phyloP scores from a whole-genome alignment of 2,888 invertebrate genomes.

The Autographa gamma region DNA sequence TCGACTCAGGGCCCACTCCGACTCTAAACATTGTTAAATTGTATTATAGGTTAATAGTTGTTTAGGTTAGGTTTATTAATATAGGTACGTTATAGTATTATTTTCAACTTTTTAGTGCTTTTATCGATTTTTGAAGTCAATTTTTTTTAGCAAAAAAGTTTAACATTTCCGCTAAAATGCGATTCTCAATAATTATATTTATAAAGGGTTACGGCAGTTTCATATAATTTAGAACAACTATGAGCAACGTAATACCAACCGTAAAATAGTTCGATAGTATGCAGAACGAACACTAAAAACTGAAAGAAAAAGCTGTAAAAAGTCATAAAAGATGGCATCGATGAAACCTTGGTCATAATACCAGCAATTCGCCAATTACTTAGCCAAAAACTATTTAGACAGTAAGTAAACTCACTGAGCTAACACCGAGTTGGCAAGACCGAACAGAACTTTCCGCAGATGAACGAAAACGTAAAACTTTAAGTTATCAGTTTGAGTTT shows the following conservation, averaged over 20 bases:
- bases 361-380: slow-evolving; percentile 54
- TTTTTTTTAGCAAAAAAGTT: too few species aligned
- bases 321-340: slow-evolving; percentile 3
- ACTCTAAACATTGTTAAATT: too few species aligned
- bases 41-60: too few species aligned
- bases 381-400: slow-evolving; percentile 54
- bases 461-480: slow-evolving; percentile 63
- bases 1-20: too few species aligned
- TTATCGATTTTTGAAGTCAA: too few species aligned
- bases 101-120: too few species aligned
- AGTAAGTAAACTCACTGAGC: slow-evolving; percentile 51
- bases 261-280: neutral
- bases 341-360: slow-evolving; percentile 43
- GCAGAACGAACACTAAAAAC: neutral
- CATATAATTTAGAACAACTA: neutral
- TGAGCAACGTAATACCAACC: neutral
- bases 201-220: too few species aligned
- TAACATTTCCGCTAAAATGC: too few species aligned
- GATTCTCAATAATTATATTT: too few species aligned
- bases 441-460: slow-evolving; percentile 52
- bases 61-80: too few species aligned
- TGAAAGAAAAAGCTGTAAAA: slow-evolving; percentile 1
- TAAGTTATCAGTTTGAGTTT: slow-evolving; percentile 57
- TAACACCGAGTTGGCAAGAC: slow-evolving; percentile 56
- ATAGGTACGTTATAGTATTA: too few species aligned